phyloP scores from a whole-genome alignment of 2,797 vertebrate species.

The Pteropus rufus region DNA sequence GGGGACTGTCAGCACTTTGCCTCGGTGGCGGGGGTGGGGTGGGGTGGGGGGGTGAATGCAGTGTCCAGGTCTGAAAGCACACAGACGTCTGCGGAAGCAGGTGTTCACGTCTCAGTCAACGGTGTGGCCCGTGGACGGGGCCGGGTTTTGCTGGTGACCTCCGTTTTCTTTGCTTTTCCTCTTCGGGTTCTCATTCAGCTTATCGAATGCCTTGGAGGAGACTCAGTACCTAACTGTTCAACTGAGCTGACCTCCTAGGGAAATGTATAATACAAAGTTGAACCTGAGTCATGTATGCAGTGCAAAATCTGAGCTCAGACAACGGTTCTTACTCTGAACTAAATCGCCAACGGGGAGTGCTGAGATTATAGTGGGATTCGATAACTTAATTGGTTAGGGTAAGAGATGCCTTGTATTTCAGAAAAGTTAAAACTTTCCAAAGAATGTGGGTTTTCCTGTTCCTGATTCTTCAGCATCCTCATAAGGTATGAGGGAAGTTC shows the following conservation, averaged over 20 bases:
- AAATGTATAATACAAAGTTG: not conserved
- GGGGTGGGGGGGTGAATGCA: not conserved
- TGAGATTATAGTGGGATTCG: not conserved
- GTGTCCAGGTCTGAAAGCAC: accelerated
- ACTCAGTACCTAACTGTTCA: not conserved
- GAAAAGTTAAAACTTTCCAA: not conserved
- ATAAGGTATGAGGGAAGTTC: not conserved
- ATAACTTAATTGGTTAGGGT: not conserved
- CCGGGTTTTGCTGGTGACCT: not conserved
- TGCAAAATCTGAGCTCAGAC: not conserved
- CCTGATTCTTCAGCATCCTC: not conserved
- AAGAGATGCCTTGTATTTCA: not conserved
- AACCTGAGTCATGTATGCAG: not conserved
- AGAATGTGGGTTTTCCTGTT: not conserved
- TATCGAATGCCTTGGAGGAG: not conserved
- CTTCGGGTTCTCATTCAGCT: not conserved
- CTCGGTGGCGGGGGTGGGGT: accelerated
- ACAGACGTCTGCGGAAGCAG: not conserved
- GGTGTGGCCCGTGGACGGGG: not conserved
- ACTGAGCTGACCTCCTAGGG: not conserved
- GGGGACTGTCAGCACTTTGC: not conserved
- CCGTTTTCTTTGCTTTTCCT: not conserved
- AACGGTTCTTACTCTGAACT: not conserved
- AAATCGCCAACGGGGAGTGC: not conserved
- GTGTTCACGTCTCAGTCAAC: accelerated